A percentile compares a stretch with the other conserved stretches of the same genome.
These are phyloP conservation scores for Halichondria panicea DNA, from an alignment of 37 sponge, comb jelly and placozoan species.

Conservation along the genomic window DNA sequence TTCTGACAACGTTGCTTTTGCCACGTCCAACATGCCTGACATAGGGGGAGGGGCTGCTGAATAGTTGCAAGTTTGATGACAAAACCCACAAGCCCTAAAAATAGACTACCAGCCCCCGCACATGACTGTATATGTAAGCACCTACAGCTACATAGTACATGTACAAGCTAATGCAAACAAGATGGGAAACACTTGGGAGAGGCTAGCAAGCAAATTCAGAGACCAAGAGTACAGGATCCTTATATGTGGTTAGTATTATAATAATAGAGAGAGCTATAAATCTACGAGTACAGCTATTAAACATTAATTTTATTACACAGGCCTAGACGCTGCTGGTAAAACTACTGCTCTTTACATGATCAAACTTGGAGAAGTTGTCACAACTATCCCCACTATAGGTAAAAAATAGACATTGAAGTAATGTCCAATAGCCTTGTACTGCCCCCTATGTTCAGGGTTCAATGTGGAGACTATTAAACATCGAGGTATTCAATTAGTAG, in stretches of 20 bases:
- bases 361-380: constrained; percentile 93
- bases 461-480: constrained; percentile 71
- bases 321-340: constrained; percentile 90
- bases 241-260: constrained; percentile 50
- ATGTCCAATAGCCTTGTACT: background rate
- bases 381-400: constrained; percentile 90
- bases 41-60: too few species aligned
- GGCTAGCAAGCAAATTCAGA: background rate
- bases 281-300: background rate
- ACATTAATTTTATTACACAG: constrained; percentile 12
- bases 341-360: constrained; percentile 85
- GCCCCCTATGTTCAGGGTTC: constrained; percentile 28
- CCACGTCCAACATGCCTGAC: too few species aligned
- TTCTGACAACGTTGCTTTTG: too few species aligned
- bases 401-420: background rate
- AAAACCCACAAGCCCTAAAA: too few species aligned
- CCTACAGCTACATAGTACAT: background rate
- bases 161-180: background rate
- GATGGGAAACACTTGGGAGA: constrained; percentile 1
- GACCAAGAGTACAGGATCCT: constrained; percentile 31
- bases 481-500: constrained; percentile 43
- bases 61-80: too few species aligned
- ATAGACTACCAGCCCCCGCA: too few species aligned
- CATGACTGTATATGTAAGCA: too few species aligned
- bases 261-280: background rate